Evolutionary conservation across 1,140 invertebrate genomes (phyloP), one percentile per base, ranked within the genome.

Genomic region (Drosophila seguyi): DNA sequence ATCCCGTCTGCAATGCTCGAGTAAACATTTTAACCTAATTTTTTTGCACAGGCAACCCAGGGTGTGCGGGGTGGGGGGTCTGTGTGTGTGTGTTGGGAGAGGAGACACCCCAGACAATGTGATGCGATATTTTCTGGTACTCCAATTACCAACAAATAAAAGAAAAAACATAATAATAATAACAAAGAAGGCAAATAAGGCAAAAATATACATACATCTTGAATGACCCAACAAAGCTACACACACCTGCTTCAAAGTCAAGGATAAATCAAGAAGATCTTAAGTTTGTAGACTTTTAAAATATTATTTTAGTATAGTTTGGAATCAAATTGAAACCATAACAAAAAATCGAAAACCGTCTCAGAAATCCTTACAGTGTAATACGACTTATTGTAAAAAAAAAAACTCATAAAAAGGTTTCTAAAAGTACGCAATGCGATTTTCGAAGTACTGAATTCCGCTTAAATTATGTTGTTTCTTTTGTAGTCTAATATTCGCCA

Each of bases 21-120:
- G 80, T 83, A 66, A 69, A 60, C 68, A 74, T 79, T 79, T 79
- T 79, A 79, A 79, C 75, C 75, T 79, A 79, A 79, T n/a, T 79
- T 79, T 79, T 66, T 56, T 52, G 56, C 45, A 31, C 36, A 53
- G 57, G 60, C 50, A 53, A 34, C 20, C 31, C 50, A 36, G 31
- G 31, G 50, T 36, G 45, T 25, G 22, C 31, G 41, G 25, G 27
- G 41, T n/a, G 55, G 6, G n/a, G 31, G n/a, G 20, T 20, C 29
- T 25, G 62, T 41, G 38, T n/a, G 47, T 18, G 48, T 52, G 39
- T 39, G 14, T 62, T 36, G 60, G n/a, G 34, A 58, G 34, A 44
- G 68, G 42, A 71, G 67, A 69, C 50, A 65, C 66, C 52, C 68
- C 68, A 72, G 68, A 72, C 68, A 71, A 58, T 72, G 68, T 72